These are phyloP conservation scores for Plemyria rubiginata DNA, from an alignment of 2,888 invertebrate species.

Conservation along the genomic window DNA sequence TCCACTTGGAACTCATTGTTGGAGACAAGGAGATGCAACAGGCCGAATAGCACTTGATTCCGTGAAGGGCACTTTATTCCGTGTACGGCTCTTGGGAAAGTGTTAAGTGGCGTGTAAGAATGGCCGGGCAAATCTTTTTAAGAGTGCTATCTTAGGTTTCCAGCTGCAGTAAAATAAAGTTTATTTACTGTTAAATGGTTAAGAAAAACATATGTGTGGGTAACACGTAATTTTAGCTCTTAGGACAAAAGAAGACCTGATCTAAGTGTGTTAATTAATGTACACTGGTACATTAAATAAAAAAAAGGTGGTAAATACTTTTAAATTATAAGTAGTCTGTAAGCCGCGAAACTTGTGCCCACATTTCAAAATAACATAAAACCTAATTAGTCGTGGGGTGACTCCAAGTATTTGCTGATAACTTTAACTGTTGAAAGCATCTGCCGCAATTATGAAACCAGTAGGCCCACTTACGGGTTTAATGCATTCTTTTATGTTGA, in stretches of 20 bases:
- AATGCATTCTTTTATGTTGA: conserved; percentile 60
- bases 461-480: conserved; percentile 43
- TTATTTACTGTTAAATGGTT: too few relatives aligned
- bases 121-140: conserved; percentile 22
- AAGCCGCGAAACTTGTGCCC: too few relatives aligned
- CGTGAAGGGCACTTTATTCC: conserved; percentile 31
- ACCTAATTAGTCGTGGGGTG: conserved; percentile 29
- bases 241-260: too few relatives aligned
- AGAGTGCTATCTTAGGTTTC: conserved; percentile 1
- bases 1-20: conserved; percentile 36
- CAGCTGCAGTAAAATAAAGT: background rate
- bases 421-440: conserved; percentile 63
- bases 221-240: too few relatives aligned
- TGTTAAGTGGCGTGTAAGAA: conserved; percentile 33
- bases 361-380: too few relatives aligned
- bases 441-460: conserved; percentile 45
- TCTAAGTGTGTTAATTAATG: too few relatives aligned
- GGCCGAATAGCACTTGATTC: conserved; percentile 39
- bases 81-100: conserved; percentile 30
- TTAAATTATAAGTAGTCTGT: too few relatives aligned
- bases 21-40: conserved; percentile 43
- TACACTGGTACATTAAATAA: too few relatives aligned
- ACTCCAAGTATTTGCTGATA: conserved; percentile 57
- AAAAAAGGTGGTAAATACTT: too few relatives aligned
- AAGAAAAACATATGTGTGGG: too few relatives aligned